Evolutionary conservation across 2,113 vertebrate species (phyloP), one percentile per base, ranked within the genome.

Genomic region (Lates calcarifer): DNA sequence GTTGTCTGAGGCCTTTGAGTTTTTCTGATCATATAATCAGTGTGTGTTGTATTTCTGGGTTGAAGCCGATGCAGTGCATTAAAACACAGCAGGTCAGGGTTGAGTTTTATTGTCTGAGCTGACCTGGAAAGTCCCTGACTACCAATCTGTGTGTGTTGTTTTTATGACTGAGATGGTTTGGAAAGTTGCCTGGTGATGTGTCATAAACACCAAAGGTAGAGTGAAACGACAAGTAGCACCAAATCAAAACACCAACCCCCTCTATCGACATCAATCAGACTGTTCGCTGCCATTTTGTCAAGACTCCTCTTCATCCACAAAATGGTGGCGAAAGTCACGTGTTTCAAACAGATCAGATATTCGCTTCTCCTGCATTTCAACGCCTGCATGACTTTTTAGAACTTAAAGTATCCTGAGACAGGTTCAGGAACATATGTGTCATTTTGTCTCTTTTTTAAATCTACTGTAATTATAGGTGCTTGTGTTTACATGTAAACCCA

Each of bases 41-140:
- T 2, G 6, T 79, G 33, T 26, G 2, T 28, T 39, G 18, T 18
- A n/a, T 74, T 20, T 65, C 22, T 51, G 10, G 4, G 45, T 64
- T 28, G 14, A 1, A 58, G 5, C 0, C n/a, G 0, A 45, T 60
- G 8, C 0, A 9, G 15, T 2, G 11, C 62, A 68, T 51, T 0
- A 53, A 35, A 29, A 22, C 4, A 12, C 9, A 0, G 9, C 2
- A 5, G 3, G 1, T 0, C 0, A 2, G 39, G 69, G 62, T 58
- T 78, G 53, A 26, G 51, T 71, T 82, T 84, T 73, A 78, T 75
- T 73, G 77, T 58, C 29, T 8, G n/a, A 0, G 29, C 7, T 35
- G 22, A 0, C 0, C 61, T 80, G 87, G 82, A 89, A 90, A 88
- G 84, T 90, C 82, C 90, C 89, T 5, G 57, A 61, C 61, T 5